phyloP scores from a whole-genome alignment of 2,113 vertebrate genomes.

The Notarius lentiginosus region DNA sequence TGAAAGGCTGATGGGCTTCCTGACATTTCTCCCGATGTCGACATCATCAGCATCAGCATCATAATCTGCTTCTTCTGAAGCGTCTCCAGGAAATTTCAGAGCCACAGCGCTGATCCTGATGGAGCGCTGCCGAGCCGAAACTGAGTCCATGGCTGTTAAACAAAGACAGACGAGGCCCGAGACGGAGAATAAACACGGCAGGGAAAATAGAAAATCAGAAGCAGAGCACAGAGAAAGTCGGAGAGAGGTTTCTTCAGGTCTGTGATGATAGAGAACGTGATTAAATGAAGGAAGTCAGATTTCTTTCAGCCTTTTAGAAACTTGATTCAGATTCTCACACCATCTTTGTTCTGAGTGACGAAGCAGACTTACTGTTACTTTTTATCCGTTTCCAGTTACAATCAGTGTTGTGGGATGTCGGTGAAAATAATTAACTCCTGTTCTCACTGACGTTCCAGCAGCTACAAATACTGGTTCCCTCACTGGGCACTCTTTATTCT shows the following conservation, averaged over 20 bases:
- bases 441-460: background rate
- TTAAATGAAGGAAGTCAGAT: background rate
- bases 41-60: background rate
- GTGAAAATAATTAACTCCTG: background rate
- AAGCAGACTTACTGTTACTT: background rate
- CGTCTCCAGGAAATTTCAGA: slow-evolving; percentile 43
- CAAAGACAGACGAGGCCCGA: slow-evolving; percentile 46
- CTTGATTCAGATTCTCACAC: background rate
- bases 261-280: background rate
- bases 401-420: background rate
- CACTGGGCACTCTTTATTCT: too few relatives aligned
- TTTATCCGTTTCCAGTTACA: background rate
- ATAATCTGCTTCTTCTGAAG: background rate
- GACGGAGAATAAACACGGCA: slow-evolving; percentile 39
- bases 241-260: slow-evolving; percentile 37
- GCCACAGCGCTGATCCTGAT: slow-evolving; percentile 16
- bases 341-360: background rate
- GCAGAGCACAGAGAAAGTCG: slow-evolving; percentile 35
- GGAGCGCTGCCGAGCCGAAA: slow-evolving; percentile 43
- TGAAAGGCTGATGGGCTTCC: background rate
- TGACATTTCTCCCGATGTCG: slow-evolving; percentile 4
- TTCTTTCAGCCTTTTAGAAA: background rate
- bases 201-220: slow-evolving; percentile 44
- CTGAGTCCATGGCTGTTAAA: slow-evolving; percentile 44
- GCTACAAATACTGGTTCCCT: background rate